Base-by-base conservation (phyloP, 2,888 invertebrate species). In the Autographa gamma region DNA sequence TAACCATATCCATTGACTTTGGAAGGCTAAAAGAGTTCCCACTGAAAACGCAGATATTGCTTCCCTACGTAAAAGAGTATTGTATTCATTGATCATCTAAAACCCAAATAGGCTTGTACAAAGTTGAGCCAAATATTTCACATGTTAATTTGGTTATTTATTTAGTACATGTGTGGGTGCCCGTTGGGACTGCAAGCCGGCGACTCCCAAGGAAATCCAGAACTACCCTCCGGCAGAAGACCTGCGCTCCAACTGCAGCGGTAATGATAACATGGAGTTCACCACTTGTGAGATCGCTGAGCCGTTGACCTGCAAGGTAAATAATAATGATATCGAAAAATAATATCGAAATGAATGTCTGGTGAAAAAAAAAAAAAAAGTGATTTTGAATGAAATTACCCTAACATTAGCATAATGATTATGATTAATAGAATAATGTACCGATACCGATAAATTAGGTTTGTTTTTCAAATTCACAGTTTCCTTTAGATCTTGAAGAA, bases 251-350 rank as follows among this genome's bases (percentile, higher is more conserved):
- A 96, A 96, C 85, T 98, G 98, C 86, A 96, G 96, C 71, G 95
- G 96, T 0, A 92, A 96, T 0, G 93, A 96, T n/a, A 97, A 97
- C 88, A 96, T 97, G 89, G 97, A 97, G 87, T 97, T 98, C 85
- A 97, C 98, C 0, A 97, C 97, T 56, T 99, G 98, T 86, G 97
- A 97, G 83, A 96, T 97, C 0, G 96, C 96, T 0, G 97, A 98
- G 81, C 98, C 97, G 0, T 93, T 97, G 34, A 98, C 98, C 0
- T 99, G 98, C 93, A 97, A 97, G 94, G 97, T 97, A 90, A 11
- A 7, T 11, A n/a, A 16, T 16, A 19, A 13, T 19, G 18, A 9
- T n/a, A n/a, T n/a, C n/a, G n/a, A n/a, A n/a, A n/a, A n/a, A n/a
- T n/a, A n/a, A n/a, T n/a, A n/a, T n/a, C n/a, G n/a, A n/a, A n/a